Conservation (phyloP, 2,888 invertebrate species). For the Drosophila vallismaia region DNA sequence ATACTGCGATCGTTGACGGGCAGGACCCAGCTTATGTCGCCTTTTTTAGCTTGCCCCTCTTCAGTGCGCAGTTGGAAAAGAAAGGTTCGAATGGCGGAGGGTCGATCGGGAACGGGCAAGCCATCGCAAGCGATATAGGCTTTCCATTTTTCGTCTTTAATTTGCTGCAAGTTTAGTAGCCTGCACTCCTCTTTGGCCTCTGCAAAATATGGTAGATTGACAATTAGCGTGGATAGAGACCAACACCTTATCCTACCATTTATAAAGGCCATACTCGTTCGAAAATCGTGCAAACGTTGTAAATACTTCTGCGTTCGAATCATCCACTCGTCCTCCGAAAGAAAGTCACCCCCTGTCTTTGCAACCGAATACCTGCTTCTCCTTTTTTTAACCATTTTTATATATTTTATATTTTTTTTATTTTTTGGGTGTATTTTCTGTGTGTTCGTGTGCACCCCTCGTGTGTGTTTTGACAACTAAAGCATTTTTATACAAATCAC, state of each 20-base stretch:
- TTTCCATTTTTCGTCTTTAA: constrained; percentile 56
- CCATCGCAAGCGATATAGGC: constrained; percentile 70
- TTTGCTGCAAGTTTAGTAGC: constrained; percentile 33
- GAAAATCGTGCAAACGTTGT: constrained; percentile 64
- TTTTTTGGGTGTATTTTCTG: neutral
- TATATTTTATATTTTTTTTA: constrained; percentile 1
- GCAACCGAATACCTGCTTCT: constrained; percentile 3
- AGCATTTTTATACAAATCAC: constrained; percentile 7
- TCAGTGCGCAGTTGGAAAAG: constrained; percentile 52
- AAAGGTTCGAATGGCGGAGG: constrained; percentile 67
- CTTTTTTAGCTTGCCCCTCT: constrained; percentile 40
- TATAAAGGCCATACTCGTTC: constrained; percentile 50
- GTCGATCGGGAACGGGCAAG: constrained; percentile 63
- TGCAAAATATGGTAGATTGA: constrained; percentile 9
- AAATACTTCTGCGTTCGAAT: constrained; percentile 47
- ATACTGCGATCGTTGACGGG: constrained; percentile 73
- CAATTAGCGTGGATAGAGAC: no score
- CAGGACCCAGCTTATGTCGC: constrained; percentile 67
- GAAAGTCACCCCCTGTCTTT: constrained; percentile 7
- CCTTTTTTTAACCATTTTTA: constrained; percentile 18
- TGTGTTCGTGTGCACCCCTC: constrained; percentile 5
- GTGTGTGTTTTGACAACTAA: constrained; percentile 10
- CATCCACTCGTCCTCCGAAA: constrained; percentile 60
- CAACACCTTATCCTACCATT: constrained; percentile 45
- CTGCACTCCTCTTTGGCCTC: constrained; percentile 51